These are phyloP conservation scores for roundworm (Caenorhabditis elegans) DNA, from an alignment of 1,140 invertebrate genomes.

Conservation along the genomic window DNA sequence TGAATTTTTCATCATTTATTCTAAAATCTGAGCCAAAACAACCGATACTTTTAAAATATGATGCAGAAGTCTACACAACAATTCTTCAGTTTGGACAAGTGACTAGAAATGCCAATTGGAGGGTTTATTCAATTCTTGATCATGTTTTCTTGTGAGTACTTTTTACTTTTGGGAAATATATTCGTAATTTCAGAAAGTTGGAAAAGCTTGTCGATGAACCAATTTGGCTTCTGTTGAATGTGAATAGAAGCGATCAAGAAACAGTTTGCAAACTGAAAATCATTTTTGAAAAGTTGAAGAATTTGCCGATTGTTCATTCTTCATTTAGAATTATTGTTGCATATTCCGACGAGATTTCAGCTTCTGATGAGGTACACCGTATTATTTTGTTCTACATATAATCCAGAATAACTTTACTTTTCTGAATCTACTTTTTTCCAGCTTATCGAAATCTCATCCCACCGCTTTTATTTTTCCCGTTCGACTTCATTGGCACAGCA, in stretches of 20 bases:
- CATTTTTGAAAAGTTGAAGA: not conserved
- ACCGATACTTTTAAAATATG: not conserved
- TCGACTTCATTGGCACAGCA: not conserved
- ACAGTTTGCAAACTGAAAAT: not conserved
- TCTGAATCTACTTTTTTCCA: not conserved
- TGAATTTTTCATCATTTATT: not conserved
- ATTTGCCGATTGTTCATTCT: not conserved
- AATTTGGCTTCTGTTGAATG: not conserved
- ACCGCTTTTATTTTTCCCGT: not conserved
- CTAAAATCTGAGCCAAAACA: not conserved
- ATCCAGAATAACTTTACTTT: no score
- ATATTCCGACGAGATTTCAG: not conserved
- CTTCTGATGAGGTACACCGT: not conserved
- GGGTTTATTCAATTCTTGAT: slow-evolving; percentile 18
- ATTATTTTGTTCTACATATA: no score
- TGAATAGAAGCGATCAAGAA: not conserved
- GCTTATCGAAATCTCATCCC: not conserved
- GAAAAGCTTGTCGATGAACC: not conserved
- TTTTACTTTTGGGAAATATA: not conserved
- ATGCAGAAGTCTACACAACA: not conserved
- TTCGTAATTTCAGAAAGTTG: not conserved
- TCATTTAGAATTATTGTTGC: not conserved
- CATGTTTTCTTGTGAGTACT: slow-evolving; percentile 8
- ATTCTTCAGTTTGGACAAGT: not conserved
- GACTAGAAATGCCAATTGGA: not conserved